Percentiles rank a stretch among this genome's conserved stretches.
Evolutionary conservation across 1,140 invertebrate genomes (phyloP).

Genomic region (Drosophila nikananu): DNA sequence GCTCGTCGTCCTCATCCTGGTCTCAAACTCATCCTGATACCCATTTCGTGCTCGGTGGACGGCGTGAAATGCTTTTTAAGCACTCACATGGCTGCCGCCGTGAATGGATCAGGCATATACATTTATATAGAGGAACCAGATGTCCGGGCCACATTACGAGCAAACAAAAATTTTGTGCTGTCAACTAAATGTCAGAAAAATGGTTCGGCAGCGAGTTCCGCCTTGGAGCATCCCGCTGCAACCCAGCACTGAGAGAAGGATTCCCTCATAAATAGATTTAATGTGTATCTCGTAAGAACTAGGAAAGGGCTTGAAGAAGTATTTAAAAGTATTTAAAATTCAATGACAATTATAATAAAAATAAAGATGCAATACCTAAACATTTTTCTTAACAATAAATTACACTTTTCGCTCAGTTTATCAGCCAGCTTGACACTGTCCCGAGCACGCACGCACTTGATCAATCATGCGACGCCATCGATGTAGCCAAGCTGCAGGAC

Average conservation of each 20-base stretch:
- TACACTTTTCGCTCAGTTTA: conserved; percentile 3
- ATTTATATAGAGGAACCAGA: conserved; percentile 14
- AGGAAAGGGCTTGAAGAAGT: neutral
- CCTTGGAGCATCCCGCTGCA: conserved; percentile 26
- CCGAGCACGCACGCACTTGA: conserved; percentile 77
- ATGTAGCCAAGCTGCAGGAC: conserved; percentile 45
- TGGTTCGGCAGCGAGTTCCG: conserved; percentile 58
- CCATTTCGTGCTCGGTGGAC: neutral
- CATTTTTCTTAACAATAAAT: neutral
- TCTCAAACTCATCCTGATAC: conserved; percentile 8
- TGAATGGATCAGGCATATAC: conserved; percentile 32
- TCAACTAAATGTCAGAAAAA: conserved; percentile 84
- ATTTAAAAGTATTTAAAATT: too few relatives aligned
- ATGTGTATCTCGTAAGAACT: neutral
- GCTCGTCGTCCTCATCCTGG: conserved; percentile 28
- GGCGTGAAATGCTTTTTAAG: conserved; percentile 78
- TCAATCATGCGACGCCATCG: conserved; percentile 73
- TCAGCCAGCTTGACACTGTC: conserved; percentile 54
- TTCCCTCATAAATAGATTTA: neutral
- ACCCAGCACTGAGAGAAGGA: conserved; percentile 15
- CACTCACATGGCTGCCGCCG: conserved; percentile 57
- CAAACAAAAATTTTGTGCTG: conserved; percentile 83
- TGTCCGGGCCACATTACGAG: conserved; percentile 68
- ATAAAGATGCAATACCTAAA: too few relatives aligned
- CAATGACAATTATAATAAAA: neutral